These are phyloP conservation scores for Melanerpes aurifrons DNA, from an alignment of 2,113 vertebrate genomes.

Conservation along the genomic window DNA sequence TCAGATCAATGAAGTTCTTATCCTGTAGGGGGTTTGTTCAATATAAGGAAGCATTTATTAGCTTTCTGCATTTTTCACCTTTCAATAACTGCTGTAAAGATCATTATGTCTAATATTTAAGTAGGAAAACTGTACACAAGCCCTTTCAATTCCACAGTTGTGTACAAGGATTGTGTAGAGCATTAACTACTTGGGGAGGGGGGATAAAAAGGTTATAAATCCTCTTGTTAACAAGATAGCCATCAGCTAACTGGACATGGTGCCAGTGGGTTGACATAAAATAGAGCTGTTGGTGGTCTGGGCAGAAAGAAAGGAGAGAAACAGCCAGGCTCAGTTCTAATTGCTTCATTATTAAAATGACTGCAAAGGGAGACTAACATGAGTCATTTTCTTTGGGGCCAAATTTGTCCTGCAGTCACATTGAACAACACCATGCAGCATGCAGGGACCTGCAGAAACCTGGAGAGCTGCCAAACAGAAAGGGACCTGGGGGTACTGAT, in stretches of 20 bases:
- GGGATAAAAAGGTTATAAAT: not conserved
- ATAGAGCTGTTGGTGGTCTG: not conserved
- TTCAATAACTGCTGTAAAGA: not conserved
- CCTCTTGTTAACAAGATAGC: not conserved
- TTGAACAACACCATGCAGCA: not conserved
- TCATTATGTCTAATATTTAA: not conserved
- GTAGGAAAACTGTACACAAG: not conserved
- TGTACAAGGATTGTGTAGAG: not conserved
- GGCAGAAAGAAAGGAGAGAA: not conserved
- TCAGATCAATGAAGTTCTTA: not conserved
- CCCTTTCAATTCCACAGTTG: not conserved
- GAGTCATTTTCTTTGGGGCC: conserved; percentile 50
- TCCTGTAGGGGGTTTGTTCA: not conserved
- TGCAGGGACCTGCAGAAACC: conserved; percentile 1
- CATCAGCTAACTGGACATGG: not conserved
- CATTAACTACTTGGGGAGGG: not conserved
- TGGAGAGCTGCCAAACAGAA: too few species aligned
- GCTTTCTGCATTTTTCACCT: not conserved
- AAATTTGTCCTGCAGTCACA: conserved; percentile 31
- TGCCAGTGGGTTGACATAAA: not conserved
- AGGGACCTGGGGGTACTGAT: too few species aligned
- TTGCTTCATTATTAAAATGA: conserved; percentile 35
- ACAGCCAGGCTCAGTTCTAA: not conserved
- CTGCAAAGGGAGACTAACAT: conserved; percentile 16
- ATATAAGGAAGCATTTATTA: not conserved